phyloP scores from a whole-genome alignment of 2,888 invertebrate species.

The Eremobia ochroleuca region DNA sequence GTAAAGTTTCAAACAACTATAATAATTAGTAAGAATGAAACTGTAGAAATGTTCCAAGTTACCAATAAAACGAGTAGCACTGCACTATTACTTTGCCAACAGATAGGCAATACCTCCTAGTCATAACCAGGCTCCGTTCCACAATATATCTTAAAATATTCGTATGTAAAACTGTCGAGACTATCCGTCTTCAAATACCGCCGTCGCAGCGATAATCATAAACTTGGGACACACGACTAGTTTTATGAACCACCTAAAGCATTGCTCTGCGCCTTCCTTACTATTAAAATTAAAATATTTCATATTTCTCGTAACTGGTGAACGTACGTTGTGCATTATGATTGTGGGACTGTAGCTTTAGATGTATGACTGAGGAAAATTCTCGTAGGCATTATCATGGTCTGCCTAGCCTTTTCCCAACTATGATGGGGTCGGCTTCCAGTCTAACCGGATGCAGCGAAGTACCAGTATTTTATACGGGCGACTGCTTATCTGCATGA shows the following conservation, averaged over 20 bases:
- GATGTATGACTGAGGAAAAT: background rate
- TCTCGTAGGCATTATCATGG: background rate
- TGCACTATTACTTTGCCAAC: slow-evolving; percentile 31
- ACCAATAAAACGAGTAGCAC: slow-evolving; percentile 15
- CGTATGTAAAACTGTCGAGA: slow-evolving; percentile 64
- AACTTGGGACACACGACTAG: slow-evolving; percentile 78
- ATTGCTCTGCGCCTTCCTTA: slow-evolving; percentile 68
- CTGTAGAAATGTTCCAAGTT: slow-evolving; percentile 24
- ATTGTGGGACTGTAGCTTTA: slow-evolving; percentile 9
- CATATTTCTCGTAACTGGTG: slow-evolving; percentile 67
- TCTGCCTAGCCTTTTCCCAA: too few species aligned
- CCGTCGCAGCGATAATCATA: slow-evolving; percentile 75
- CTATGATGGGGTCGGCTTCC: too few species aligned
- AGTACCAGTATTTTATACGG: too few species aligned
- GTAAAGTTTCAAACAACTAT: slow-evolving; percentile 26
- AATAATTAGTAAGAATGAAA: slow-evolving; percentile 26
- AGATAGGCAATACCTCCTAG: slow-evolving; percentile 59
- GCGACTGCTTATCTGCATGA: too few species aligned
- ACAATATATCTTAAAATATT: slow-evolving; percentile 67
- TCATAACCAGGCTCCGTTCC: slow-evolving; percentile 61
- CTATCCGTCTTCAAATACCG: slow-evolving; percentile 73
- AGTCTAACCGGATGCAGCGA: too few species aligned
- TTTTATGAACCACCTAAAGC: slow-evolving; percentile 76
- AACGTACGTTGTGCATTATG: slow-evolving; percentile 58
- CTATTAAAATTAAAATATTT: slow-evolving; percentile 72